Evolutionary conservation across 2,888 invertebrate genomes (phyloP).

Genomic region (Steromphala cineraria): DNA sequence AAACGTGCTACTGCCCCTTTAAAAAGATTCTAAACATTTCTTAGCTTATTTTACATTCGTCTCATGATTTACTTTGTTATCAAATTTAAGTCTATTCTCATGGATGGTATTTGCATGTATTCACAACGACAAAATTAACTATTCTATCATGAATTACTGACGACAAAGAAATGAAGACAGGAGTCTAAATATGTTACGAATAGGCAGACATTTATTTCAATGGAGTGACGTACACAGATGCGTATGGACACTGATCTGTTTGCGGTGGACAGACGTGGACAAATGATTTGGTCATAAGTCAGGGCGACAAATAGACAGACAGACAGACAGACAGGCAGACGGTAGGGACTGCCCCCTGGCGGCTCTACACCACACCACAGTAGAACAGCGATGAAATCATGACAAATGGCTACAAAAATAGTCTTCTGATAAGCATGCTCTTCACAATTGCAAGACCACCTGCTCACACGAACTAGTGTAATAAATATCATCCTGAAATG

Average conservation of each 20-base stretch:
- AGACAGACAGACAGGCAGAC: not conserved
- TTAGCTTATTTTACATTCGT: no score
- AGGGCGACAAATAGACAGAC: not conserved
- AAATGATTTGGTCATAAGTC: constrained; percentile 10
- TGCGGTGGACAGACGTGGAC: not conserved
- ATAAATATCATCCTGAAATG: constrained; percentile 19
- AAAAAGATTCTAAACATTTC: no score
- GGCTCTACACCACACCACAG: constrained; percentile 8
- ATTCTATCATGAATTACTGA: not conserved
- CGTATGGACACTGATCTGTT: not conserved
- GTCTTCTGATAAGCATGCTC: constrained; percentile 15
- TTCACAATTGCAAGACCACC: constrained; percentile 3
- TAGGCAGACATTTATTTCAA: constrained; percentile 14
- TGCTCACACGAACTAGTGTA: constrained; percentile 12
- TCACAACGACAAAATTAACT: no score
- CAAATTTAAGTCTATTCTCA: no score
- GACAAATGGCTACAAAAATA: constrained; percentile 21
- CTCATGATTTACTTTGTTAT: no score
- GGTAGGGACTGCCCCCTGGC: no score
- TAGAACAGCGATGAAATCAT: constrained; percentile 10
- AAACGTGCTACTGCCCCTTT: no score
- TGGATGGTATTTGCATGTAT: no score
- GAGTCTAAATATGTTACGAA: not conserved
- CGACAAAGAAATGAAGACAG: not conserved
- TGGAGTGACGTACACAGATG: not conserved